Conservation (phyloP, 1,140 invertebrate species). For the Temnothorax longispinosus region DNA sequence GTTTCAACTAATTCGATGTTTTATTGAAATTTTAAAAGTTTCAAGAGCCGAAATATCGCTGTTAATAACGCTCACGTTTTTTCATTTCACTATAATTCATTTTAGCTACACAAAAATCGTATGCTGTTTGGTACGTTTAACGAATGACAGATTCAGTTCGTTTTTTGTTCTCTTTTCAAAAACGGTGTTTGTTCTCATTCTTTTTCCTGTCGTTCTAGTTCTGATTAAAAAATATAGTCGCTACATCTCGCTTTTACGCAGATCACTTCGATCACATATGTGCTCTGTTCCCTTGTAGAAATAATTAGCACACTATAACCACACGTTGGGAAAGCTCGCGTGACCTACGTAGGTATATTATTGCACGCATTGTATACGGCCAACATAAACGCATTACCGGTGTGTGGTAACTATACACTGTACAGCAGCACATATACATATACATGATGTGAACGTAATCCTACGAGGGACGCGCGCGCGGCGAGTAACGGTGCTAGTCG, state of each 20-base stretch:
- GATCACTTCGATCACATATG: background rate
- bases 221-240: background rate
- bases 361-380: slow-evolving; percentile 22
- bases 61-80: background rate
- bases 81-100: slow-evolving; percentile 1
- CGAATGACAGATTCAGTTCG: background rate
- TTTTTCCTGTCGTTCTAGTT: background rate
- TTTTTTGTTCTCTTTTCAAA: background rate
- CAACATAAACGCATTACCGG: slow-evolving; percentile 66
- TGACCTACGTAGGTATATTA: slow-evolving; percentile 45
- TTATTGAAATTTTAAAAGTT: background rate
- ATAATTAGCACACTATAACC: slow-evolving; percentile 19
- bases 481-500: slow-evolving; percentile 73
- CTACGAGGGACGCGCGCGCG: slow-evolving; percentile 15
- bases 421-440: slow-evolving; percentile 40
- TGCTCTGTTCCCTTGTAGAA: background rate
- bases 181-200: background rate
- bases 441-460: slow-evolving; percentile 47
- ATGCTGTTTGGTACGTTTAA: background rate
- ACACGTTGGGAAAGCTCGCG: slow-evolving; percentile 53
- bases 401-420: slow-evolving; percentile 49
- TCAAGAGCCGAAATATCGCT: background rate
- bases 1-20: background rate
- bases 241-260: background rate
- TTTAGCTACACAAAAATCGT: background rate